These are phyloP conservation scores for Nomada fucata DNA, from an alignment of 2,888 invertebrate genomes.

Conservation along the genomic window DNA sequence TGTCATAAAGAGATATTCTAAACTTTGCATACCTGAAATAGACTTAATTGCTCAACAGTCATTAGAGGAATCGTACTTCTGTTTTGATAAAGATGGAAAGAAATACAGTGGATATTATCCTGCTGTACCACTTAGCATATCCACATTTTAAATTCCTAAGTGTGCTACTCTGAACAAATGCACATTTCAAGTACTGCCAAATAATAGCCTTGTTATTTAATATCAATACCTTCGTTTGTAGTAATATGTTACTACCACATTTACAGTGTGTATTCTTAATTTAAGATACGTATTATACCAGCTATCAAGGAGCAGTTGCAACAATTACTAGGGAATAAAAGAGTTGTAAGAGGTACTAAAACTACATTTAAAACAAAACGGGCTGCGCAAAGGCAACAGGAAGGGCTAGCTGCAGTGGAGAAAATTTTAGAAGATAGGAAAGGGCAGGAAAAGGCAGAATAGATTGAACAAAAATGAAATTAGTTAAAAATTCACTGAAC, in stretches of 20 bases:
- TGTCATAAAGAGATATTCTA: constrained; percentile 87
- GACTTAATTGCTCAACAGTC: constrained; percentile 86
- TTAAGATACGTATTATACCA: constrained; percentile 85
- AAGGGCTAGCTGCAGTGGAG: constrained; percentile 76
- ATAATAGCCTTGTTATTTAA: not conserved
- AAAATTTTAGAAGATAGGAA: constrained; percentile 70
- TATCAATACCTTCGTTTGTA: not conserved
- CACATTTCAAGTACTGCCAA: not conserved
- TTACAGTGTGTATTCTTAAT: constrained; percentile 63
- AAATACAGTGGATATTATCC: constrained; percentile 83
- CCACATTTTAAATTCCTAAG: constrained; percentile 47
- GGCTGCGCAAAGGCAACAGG: constrained; percentile 85
- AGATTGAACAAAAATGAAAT: constrained; percentile 14
- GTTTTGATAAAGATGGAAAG: constrained; percentile 70
- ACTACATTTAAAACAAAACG: constrained; percentile 86
- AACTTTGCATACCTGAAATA: constrained; percentile 88
- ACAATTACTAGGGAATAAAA: constrained; percentile 67
- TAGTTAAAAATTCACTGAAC: constrained; percentile 13
- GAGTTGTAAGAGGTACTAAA: constrained; percentile 70
- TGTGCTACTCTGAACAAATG: not conserved
- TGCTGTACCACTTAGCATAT: constrained; percentile 69
- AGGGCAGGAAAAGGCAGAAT: not conserved
- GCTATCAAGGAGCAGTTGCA: constrained; percentile 85
- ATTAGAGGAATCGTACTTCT: constrained; percentile 80
- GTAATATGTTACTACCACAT: not conserved